Evolutionary conservation across 2,797 vertebrate genomes (phyloP).

Genomic region (Sebastes glaucus): DNA sequence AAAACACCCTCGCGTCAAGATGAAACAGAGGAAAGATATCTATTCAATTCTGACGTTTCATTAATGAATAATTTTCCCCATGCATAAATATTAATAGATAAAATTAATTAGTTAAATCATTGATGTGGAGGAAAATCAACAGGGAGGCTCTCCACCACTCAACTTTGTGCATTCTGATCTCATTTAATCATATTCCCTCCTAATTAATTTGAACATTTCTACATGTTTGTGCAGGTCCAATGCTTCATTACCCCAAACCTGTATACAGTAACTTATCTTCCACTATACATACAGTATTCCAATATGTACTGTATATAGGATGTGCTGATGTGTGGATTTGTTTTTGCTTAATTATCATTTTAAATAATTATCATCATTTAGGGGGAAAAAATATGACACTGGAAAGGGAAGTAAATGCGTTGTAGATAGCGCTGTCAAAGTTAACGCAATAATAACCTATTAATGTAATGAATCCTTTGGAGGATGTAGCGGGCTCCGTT

Average conservation of each 20-base stretch:
- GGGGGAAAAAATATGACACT: neutral
- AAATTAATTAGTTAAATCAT: conserved; percentile 84
- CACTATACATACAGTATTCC: conserved; percentile 1
- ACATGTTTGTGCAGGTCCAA: conserved; percentile 44
- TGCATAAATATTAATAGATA: conserved; percentile 85
- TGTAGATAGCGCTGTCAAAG: too few species aligned
- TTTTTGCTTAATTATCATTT: conserved; percentile 1
- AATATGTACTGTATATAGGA: neutral
- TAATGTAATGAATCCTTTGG: too few species aligned
- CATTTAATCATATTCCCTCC: conserved; percentile 60
- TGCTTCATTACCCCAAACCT: conserved; percentile 47
- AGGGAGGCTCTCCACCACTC: conserved; percentile 65
- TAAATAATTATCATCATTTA: conserved; percentile 4
- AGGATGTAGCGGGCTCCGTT: too few species aligned
- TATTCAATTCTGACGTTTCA: conserved; percentile 81
- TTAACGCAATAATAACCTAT: too few species aligned
- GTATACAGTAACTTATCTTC: conserved; percentile 19
- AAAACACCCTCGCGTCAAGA: conserved; percentile 78
- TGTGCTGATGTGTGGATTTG: neutral
- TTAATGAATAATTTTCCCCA: conserved; percentile 82
- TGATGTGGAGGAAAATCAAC: conserved; percentile 80
- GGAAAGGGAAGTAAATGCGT: neutral
- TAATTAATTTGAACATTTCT: conserved; percentile 71
- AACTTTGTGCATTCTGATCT: conserved; percentile 60
- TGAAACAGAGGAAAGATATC: conserved; percentile 75